These are phyloP conservation scores for Cerastis rubricosa DNA, from an alignment of 2,888 invertebrate genomes.

Conservation along the genomic window DNA sequence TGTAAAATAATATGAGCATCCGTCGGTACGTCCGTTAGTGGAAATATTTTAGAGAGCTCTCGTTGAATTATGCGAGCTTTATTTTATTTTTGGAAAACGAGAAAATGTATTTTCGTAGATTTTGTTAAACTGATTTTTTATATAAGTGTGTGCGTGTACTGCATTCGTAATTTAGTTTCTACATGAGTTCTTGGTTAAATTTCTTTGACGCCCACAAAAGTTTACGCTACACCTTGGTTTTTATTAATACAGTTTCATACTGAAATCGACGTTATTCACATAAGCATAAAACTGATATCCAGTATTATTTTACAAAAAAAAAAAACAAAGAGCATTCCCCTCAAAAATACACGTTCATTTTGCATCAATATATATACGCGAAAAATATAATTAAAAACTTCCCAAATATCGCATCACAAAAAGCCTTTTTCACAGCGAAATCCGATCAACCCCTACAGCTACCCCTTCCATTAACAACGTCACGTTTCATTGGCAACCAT, in stretches of 20 bases:
- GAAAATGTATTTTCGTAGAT: conserved; percentile 14
- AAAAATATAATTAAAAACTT: conserved; percentile 33
- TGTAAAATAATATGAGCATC: conserved; percentile 59
- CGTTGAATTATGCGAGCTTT: conserved; percentile 37
- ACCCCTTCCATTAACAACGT: conserved; percentile 16
- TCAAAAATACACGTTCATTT: background rate
- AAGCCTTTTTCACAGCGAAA: conserved; percentile 20
- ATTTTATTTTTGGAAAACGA: conserved; percentile 11
- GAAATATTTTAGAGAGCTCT: conserved; percentile 42
- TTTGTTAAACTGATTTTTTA: conserved; percentile 17
- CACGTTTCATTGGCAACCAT: conserved; percentile 39
- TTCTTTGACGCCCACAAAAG: no score
- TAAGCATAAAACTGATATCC: background rate
- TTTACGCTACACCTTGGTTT: no score
- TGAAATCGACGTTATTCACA: background rate
- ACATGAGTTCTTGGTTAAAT: no score
- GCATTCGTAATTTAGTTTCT: background rate
- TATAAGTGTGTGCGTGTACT: background rate
- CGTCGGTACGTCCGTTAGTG: conserved; percentile 28
- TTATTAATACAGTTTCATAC: background rate
- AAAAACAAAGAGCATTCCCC: background rate
- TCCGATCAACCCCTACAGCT: conserved; percentile 29
- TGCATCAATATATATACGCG: background rate
- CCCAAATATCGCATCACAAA: conserved; percentile 17
- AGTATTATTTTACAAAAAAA: background rate